These are phyloP conservation scores for Mesoligia furuncula DNA, from an alignment of 2,888 invertebrate species.

Conservation along the genomic window DNA sequence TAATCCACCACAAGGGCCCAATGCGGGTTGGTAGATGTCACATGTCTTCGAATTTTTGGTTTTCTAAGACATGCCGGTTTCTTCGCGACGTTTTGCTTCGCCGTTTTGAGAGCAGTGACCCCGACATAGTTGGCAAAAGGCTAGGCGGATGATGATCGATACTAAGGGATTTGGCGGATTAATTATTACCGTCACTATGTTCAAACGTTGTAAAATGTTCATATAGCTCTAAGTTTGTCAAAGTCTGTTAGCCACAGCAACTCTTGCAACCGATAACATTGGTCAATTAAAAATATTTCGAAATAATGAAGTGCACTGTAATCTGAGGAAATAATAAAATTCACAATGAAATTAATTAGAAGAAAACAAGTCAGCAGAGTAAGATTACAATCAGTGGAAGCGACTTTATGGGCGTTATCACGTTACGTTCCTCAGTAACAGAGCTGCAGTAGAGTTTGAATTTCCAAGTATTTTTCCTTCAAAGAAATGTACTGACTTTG, in stretches of 20 bases:
- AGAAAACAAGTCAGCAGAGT: background rate
- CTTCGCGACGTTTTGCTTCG: too few species aligned
- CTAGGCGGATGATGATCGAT: too few species aligned
- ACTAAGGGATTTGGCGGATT: too few species aligned
- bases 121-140: too few species aligned
- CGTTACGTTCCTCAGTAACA: background rate
- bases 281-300: too few species aligned
- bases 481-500: constrained; percentile 3
- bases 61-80: too few species aligned
- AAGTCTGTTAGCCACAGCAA: background rate
- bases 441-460: background rate
- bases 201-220: background rate
- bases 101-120: too few species aligned
- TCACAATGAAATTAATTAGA: background rate
- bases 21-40: background rate
- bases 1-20: background rate
- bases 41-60: too few species aligned
- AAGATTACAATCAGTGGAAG: background rate
- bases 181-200: too few species aligned
- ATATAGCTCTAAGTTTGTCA: background rate
- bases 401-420: background rate
- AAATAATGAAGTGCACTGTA: too few species aligned
- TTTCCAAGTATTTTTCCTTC: background rate
- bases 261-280: background rate
- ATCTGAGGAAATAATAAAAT: background rate